Evolutionary conservation across 2,888 invertebrate species (phyloP).

Genomic region (Ectemnius continuus): DNA sequence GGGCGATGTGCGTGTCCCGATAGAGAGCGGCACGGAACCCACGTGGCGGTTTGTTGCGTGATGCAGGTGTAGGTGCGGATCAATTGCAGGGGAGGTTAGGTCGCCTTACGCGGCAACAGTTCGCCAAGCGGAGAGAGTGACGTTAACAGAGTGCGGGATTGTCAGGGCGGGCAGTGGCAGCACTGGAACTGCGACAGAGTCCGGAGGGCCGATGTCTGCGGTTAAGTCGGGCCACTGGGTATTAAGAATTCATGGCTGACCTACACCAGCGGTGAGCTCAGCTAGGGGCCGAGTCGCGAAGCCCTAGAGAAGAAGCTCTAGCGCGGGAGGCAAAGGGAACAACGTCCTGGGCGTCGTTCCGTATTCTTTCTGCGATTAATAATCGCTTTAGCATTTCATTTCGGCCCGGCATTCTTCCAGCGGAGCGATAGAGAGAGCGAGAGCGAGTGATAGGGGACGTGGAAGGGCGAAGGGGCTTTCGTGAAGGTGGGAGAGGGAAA

Average conservation of each 20-base stretch:
- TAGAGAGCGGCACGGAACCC: slow-evolving; percentile 7
- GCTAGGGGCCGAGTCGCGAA: slow-evolving; percentile 8
- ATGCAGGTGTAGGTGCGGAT: slow-evolving; percentile 3
- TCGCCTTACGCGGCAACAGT: slow-evolving; percentile 31
- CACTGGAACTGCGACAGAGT: slow-evolving; percentile 50
- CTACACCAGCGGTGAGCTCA: slow-evolving; percentile 52
- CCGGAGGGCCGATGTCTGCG: slow-evolving; percentile 66
- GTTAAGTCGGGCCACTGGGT: slow-evolving; percentile 64
- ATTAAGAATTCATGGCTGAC: slow-evolving; percentile 72
- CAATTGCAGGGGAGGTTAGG: slow-evolving; percentile 29
- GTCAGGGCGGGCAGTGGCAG: slow-evolving; percentile 48
- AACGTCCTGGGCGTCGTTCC: slow-evolving; percentile 30
- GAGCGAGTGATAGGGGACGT: background rate
- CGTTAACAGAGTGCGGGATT: slow-evolving; percentile 61
- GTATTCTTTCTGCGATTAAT: slow-evolving; percentile 40
- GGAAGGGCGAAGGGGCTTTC: background rate
- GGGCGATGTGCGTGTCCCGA: slow-evolving; percentile 13
- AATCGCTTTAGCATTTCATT: slow-evolving; percentile 45
- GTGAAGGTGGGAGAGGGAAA: too few relatives aligned
- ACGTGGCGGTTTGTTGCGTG: slow-evolving; percentile 1
- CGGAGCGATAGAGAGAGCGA: background rate
- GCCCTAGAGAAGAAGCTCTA: slow-evolving; percentile 12
- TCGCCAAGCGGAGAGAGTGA: slow-evolving; percentile 39
- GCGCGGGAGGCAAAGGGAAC: slow-evolving; percentile 2
- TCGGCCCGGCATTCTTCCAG: background rate